Conservation (phyloP, 2,113 vertebrate genomes). For the Gymnobelideus leadbeateri region DNA sequence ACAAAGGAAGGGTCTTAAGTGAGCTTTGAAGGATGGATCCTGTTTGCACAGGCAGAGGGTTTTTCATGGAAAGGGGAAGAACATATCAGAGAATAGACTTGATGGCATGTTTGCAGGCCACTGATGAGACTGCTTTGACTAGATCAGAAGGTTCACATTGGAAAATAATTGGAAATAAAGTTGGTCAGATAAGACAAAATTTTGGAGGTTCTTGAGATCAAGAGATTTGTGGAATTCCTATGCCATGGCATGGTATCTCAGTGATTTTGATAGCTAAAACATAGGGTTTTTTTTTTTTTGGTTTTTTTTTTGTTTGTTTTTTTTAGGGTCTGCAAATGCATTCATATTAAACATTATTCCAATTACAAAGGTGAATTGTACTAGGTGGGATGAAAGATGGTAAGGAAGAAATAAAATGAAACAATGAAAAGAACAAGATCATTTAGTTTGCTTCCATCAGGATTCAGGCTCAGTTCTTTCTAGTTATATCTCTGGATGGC, state of each 20-base stretch:
- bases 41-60: background rate
- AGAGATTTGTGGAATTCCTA: conserved; percentile 29
- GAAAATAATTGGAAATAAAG: background rate
- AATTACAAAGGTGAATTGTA: too few species aligned
- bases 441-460: too few species aligned
- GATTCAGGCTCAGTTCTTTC: too few species aligned
- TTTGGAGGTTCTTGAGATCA: background rate
- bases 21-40: background rate
- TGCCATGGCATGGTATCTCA: background rate
- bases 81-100: background rate
- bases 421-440: too few species aligned
- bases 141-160: background rate
- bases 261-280: background rate
- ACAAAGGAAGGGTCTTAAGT: background rate
- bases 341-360: too few species aligned
- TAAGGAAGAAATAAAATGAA: too few species aligned
- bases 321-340: too few species aligned
- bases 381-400: too few species aligned
- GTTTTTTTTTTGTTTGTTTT: too few species aligned
- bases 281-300: too few species aligned
- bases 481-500: too few species aligned
- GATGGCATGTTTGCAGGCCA: background rate
- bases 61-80: background rate
- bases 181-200: background rate
- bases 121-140: background rate